Evolutionary conservation across 92 coral and sea anemone genomes (phyloP), one percentile per base, ranked within the genome.

Genomic region (Zoanthus gigantus): DNA sequence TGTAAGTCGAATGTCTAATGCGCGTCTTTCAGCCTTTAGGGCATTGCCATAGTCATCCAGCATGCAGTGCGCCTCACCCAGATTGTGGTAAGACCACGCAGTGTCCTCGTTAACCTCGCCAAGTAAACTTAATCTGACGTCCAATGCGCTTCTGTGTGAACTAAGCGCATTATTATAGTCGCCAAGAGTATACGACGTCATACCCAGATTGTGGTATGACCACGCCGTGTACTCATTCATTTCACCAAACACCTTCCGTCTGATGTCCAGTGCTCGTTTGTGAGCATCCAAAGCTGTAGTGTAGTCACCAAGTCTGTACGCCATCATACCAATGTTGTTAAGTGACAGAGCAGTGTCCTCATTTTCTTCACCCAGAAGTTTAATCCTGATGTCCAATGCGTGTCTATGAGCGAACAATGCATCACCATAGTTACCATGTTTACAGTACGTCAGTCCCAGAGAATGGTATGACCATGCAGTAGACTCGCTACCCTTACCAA

Each of bases 401-500:
- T 37, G 82, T 66, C 56, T 16, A 17, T 50, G 17, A 0, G 54
- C 44, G 11, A 45, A 17, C 48, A 72, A 23, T 15, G 67, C 78
- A 15, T 34, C 72, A 0, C n/a, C 13, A 68, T 50, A 54, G 65
- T 77, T 48, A 30, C 82, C 68, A 58, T 28, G 29, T 12, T n/a
- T 17, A 44, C 6, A 17, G 4, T 74, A 15, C 37, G 56, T n/a
- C 13, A 15, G 0, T 28, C 91, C 91, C 28, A 83, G 72, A 4
- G 74, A 58, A 18, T 74, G 31, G 34, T 89, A 83, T 56, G 83
- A 73, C 32, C 31, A 30, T 29, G 88, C 91, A 14, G 91, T 83
- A 16, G 73, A 53, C 58, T 17, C n/a, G 31, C 74, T 78, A 8
- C 42, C 6, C 31, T 83, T 65, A 18, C 91, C 91, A 4, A 60